Percentiles rank a stretch among this genome's conserved stretches.
Evolutionary conservation across 2,888 invertebrate genomes (phyloP).

Genomic region (Erebia palarica): DNA sequence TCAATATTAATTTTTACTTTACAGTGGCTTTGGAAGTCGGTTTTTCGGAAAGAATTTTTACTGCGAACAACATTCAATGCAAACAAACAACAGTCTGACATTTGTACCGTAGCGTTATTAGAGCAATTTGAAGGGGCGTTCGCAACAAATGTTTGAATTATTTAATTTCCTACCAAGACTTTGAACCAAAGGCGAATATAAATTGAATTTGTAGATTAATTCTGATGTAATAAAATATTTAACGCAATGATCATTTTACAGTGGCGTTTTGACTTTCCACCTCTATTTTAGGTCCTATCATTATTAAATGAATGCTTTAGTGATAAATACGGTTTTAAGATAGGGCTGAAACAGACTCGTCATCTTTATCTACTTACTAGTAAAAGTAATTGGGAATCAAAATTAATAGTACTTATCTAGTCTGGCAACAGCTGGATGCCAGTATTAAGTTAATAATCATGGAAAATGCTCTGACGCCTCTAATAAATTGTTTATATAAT

Average conservation of each 20-base stretch:
- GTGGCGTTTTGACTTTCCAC: slow-evolving; percentile 14
- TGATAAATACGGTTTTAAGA: not conserved
- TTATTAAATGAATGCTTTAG: slow-evolving; percentile 1
- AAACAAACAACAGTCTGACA: slow-evolving; percentile 22
- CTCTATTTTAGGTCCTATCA: not conserved
- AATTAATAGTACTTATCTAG: too few relatives aligned
- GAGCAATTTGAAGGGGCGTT: slow-evolving; percentile 24
- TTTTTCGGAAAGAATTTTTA: too few relatives aligned
- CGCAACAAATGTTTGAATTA: slow-evolving; percentile 27
- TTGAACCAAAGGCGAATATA: slow-evolving; percentile 24
- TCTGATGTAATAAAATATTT: slow-evolving; percentile 23
- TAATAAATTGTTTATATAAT: too few relatives aligned
- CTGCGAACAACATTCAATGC: slow-evolving; percentile 19
- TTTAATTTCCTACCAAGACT: slow-evolving; percentile 25
- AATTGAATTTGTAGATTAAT: slow-evolving; percentile 26
- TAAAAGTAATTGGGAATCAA: too few relatives aligned
- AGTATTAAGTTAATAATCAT: too few relatives aligned
- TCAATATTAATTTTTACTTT: too few relatives aligned
- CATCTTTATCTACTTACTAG: too few relatives aligned
- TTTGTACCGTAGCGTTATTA: slow-evolving; percentile 21
- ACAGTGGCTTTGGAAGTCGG: too few relatives aligned
- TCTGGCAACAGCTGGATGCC: too few relatives aligned
- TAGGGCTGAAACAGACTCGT: too few relatives aligned
- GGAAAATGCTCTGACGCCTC: too few relatives aligned
- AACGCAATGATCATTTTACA: slow-evolving; percentile 21